Evolutionary conservation across 1,140 invertebrate genomes (phyloP).

Genomic region (Mamestra configurata): DNA sequence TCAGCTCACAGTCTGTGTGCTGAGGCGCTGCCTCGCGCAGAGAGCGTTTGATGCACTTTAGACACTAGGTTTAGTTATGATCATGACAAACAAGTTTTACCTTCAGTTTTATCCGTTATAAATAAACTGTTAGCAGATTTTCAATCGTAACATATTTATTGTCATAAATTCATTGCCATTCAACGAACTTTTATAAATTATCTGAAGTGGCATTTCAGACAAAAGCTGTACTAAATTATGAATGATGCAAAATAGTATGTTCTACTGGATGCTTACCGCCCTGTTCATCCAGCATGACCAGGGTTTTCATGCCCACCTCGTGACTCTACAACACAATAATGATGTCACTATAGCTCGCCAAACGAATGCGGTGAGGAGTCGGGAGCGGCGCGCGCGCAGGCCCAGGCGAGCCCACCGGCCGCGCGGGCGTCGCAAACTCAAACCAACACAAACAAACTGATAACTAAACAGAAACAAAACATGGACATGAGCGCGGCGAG

Average conservation of each 20-base stretch:
- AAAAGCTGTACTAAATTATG: constrained; percentile 85
- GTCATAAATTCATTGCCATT: constrained; percentile 75
- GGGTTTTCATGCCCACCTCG: constrained; percentile 97
- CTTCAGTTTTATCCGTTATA: constrained; percentile 80
- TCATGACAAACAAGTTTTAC: constrained; percentile 78
- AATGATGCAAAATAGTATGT: constrained; percentile 83
- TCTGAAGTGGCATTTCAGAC: constrained; percentile 82
- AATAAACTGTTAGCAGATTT: constrained; percentile 81
- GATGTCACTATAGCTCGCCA: constrained; percentile 88
- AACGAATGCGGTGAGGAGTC: constrained; percentile 76
- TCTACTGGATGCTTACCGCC: constrained; percentile 94
- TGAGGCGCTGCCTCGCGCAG: constrained; percentile 58
- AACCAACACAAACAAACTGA: constrained; percentile 82
- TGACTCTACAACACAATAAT: constrained; percentile 94
- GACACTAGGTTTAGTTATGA: constrained; percentile 76
- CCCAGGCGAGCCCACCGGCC: constrained; percentile 59
- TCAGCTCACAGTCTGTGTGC: constrained; percentile 50
- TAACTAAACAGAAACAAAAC: constrained; percentile 83
- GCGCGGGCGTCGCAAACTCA: constrained; percentile 70
- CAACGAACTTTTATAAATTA: constrained; percentile 79
- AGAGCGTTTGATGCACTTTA: constrained; percentile 67
- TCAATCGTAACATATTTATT: constrained; percentile 73
- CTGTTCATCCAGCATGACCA: constrained; percentile 98
- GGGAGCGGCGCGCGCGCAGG: constrained; percentile 68
- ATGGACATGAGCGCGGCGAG: constrained; percentile 70